A percentile compares a stretch with the other conserved stretches of the same genome.
phyloP scores from a whole-genome alignment of 2,888 invertebrate species.

The Xylota segnis region DNA sequence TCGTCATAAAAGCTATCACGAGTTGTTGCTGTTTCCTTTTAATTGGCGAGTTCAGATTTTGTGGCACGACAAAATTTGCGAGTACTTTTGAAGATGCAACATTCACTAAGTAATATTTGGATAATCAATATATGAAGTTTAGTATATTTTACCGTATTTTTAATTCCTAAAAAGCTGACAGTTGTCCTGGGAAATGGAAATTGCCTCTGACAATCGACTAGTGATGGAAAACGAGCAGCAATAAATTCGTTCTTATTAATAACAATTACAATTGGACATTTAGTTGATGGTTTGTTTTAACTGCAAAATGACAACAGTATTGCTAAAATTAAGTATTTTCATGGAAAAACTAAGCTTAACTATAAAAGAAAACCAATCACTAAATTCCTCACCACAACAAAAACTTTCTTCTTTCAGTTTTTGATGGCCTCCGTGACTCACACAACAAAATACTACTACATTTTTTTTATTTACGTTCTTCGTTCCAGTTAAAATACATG shows the following conservation, averaged over 20 bases:
- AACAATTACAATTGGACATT: slow-evolving; percentile 7
- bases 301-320: neutral
- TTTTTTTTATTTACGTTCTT: slow-evolving; percentile 48
- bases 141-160: slow-evolving; percentile 23
- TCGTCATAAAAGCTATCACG: slow-evolving; percentile 62
- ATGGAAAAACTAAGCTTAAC: slow-evolving; percentile 19
- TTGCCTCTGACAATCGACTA: slow-evolving; percentile 6
- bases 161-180: slow-evolving; percentile 34
- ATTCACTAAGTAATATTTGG: neutral
- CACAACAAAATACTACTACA: slow-evolving; percentile 66
- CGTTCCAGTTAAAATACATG: slow-evolving; percentile 15
- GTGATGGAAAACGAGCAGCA: neutral
- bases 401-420: slow-evolving; percentile 73
- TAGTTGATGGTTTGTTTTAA: slow-evolving; percentile 3
- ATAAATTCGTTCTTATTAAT: neutral
- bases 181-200: slow-evolving; percentile 47
- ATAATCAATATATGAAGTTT: slow-evolving; percentile 7
- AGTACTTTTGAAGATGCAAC: neutral
- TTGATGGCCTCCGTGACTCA: slow-evolving; percentile 68
- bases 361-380: slow-evolving; percentile 39
- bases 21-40: slow-evolving; percentile 34
- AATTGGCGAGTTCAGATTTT: slow-evolving; percentile 11
- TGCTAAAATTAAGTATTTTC: neutral
- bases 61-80: neutral
- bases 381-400: slow-evolving; percentile 63